Percentiles rank a stretch among this genome's conserved stretches.
Evolutionary conservation across 2,797 vertebrate genomes (phyloP).

Genomic region (Sebastes hopkinsi): DNA sequence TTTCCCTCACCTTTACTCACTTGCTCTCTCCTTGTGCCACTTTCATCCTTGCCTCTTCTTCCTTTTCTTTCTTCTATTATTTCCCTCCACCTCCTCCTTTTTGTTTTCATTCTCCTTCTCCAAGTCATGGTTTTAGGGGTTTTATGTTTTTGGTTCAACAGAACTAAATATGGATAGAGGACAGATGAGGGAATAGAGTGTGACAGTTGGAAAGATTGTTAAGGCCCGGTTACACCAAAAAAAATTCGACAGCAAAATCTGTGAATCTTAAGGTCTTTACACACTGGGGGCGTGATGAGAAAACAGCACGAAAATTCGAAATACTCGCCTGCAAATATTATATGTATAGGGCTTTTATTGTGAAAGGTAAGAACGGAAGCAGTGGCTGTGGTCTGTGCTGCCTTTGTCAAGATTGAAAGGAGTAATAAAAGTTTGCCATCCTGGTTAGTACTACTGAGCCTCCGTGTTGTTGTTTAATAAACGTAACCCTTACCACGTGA

Average conservation of each 20-base stretch:
- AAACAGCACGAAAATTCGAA: no score
- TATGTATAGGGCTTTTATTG: no score
- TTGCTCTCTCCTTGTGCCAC: neutral
- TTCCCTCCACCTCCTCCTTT: neutral
- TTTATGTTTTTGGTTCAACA: neutral
- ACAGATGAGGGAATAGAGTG: neutral
- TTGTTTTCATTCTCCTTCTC: neutral
- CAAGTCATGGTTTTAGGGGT: neutral
- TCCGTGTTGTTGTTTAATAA: no score
- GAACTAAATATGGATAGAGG: neutral
- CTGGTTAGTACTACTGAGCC: no score
- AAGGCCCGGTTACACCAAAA: neutral
- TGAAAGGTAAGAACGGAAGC: no score
- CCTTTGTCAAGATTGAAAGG: no score
- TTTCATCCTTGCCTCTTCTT: neutral
- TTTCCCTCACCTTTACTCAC: neutral
- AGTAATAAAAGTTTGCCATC: no score
- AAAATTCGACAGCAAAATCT: neutral
- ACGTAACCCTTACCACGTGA: no score
- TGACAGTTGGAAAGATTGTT: neutral
- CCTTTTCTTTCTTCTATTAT: neutral
- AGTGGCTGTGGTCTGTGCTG: no score
- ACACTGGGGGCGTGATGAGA: no score
- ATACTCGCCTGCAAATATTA: no score
- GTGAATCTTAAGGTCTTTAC: no score